These are phyloP conservation scores for Eupithecia subumbrata DNA, from an alignment of 2,888 invertebrate genomes.

Conservation along the genomic window DNA sequence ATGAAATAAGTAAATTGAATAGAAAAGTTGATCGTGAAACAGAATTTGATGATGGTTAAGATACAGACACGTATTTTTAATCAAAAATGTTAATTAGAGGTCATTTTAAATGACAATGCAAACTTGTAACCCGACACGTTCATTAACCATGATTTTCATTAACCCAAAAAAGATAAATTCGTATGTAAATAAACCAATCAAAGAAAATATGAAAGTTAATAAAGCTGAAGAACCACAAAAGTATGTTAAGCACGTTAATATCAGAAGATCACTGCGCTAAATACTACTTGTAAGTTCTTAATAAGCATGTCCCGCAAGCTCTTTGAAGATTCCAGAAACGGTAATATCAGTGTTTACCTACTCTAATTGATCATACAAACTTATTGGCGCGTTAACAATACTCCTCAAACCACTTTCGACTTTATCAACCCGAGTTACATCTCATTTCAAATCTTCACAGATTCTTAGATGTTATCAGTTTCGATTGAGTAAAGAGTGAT, in stretches of 20 bases:
- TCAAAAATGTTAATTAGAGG: too few relatives aligned
- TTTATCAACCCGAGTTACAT: constrained; percentile 29
- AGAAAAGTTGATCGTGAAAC: too few relatives aligned
- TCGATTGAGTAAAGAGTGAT: constrained; percentile 27
- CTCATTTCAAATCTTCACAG: constrained; percentile 20
- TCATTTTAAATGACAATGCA: not conserved
- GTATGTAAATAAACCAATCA: not conserved
- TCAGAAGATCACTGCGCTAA: constrained; percentile 38
- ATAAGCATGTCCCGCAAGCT: constrained; percentile 41
- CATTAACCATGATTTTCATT: not conserved
- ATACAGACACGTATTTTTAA: too few relatives aligned
- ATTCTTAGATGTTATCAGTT: constrained; percentile 21
- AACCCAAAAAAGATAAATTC: not conserved
- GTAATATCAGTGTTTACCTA: constrained; percentile 42
- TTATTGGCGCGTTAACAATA: constrained; percentile 44
- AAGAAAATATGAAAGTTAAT: constrained; percentile 9
- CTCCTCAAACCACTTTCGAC: constrained; percentile 23
- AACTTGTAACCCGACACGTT: not conserved
- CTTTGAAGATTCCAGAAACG: constrained; percentile 41
- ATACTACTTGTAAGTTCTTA: constrained; percentile 31
- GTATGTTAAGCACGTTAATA: constrained; percentile 20
- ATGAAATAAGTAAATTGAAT: too few relatives aligned
- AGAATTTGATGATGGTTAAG: too few relatives aligned
- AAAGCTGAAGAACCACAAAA: constrained; percentile 20
- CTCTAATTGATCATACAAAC: constrained; percentile 46